A percentile compares a stretch with the other conserved stretches of the same genome.
Conservation (phyloP, 1,140 invertebrate genomes). For the Papilio glaucus region DNA sequence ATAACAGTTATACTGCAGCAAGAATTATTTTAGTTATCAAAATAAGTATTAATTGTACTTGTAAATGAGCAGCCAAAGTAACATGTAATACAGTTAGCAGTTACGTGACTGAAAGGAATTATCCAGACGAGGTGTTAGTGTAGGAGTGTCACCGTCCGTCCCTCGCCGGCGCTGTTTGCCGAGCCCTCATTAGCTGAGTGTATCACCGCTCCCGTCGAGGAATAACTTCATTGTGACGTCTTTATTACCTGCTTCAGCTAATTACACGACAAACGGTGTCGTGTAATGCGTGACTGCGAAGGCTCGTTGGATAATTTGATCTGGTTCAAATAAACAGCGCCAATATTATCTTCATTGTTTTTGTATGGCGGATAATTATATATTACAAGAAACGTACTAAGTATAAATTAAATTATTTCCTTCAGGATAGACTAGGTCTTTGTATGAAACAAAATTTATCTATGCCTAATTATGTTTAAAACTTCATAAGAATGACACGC, state of each 20-base stretch:
- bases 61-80: not conserved
- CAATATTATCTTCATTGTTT: slow-evolving; percentile 2
- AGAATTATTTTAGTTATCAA: too few relatives aligned
- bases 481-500: too few relatives aligned
- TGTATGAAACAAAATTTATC: too few relatives aligned
- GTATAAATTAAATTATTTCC: too few relatives aligned
- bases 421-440: too few relatives aligned
- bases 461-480: too few relatives aligned
- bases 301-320: slow-evolving; percentile 2
- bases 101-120: slow-evolving; percentile 66
- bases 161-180: slow-evolving; percentile 52
- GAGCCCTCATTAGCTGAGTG: slow-evolving; percentile 57
- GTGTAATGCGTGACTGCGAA: not conserved
- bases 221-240: slow-evolving; percentile 51
- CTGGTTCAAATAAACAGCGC: not conserved
- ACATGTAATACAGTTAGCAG: not conserved
- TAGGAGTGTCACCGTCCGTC: slow-evolving; percentile 68
- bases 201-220: slow-evolving; percentile 56
- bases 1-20: too few relatives aligned
- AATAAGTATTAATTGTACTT: too few relatives aligned
- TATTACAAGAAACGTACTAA: too few relatives aligned
- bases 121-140: slow-evolving; percentile 49
- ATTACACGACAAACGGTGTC: slow-evolving; percentile 27
- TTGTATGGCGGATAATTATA: too few relatives aligned
- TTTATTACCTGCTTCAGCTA: slow-evolving; percentile 32